phyloP scores from a whole-genome alignment of 2,797 vertebrate genomes.

The Melanotaenia parkinsoni region DNA sequence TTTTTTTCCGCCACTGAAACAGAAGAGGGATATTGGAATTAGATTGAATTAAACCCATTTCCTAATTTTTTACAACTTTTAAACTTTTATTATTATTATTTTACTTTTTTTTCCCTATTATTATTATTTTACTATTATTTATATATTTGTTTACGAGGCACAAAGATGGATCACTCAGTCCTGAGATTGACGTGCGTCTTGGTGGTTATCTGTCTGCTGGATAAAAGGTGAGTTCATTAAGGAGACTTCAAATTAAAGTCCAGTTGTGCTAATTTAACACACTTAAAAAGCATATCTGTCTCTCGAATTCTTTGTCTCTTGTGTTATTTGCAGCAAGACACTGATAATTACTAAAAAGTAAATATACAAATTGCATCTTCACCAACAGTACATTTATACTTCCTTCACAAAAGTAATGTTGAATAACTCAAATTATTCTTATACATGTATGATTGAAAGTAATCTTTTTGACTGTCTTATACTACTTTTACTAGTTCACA shows the following conservation, averaged over 20 bases:
- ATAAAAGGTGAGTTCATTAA: conserved; percentile 78
- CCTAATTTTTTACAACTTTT: conserved; percentile 17
- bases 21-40: conserved; percentile 60
- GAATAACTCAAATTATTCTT: neutral
- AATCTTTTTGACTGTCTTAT: neutral
- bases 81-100: neutral
- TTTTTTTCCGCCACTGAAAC: conserved; percentile 33
- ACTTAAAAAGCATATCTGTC: neutral
- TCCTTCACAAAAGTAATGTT: conserved; percentile 1
- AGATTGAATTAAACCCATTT: conserved; percentile 11
- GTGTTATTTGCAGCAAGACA: too few species aligned
- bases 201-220: conserved; percentile 71
- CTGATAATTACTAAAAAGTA: too few species aligned
- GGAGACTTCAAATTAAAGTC: neutral
- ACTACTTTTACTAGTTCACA: too few species aligned
- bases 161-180: conserved; percentile 75
- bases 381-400: neutral
- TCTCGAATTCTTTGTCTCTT: too few species aligned
- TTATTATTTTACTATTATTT: conserved; percentile 5
- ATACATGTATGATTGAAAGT: neutral
- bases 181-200: conserved; percentile 72
- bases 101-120: neutral
- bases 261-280: neutral
- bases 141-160: conserved; percentile 17
- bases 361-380: too few species aligned